phyloP scores from a whole-genome alignment of 2,888 invertebrate species.

The Drosophila peninsularis region DNA sequence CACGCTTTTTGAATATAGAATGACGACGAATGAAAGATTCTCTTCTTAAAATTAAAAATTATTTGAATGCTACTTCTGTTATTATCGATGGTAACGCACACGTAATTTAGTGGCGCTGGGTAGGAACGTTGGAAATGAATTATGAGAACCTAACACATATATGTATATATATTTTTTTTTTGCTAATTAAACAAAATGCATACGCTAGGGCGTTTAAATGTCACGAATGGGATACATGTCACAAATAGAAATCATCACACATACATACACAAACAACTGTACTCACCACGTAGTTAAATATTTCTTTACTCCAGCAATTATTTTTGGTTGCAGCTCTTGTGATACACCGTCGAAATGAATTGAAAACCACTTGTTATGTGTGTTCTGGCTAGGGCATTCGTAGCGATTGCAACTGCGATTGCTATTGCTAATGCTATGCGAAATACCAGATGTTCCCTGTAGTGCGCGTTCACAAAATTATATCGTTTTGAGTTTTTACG shows the following conservation, averaged over 20 bases:
- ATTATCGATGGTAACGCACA: slow-evolving; percentile 13
- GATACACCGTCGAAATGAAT: slow-evolving; percentile 43
- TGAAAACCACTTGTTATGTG: slow-evolving; percentile 75
- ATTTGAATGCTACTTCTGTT: slow-evolving; percentile 18
- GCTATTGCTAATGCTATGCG: slow-evolving; percentile 24
- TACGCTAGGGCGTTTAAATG: slow-evolving; percentile 20
- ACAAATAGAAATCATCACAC: background rate
- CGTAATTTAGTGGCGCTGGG: slow-evolving; percentile 32
- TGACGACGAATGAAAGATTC: slow-evolving; percentile 13
- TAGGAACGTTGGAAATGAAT: slow-evolving; percentile 44
- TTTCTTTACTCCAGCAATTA: slow-evolving; percentile 28
- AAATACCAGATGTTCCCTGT: slow-evolving; percentile 63
- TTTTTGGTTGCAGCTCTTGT: slow-evolving; percentile 45
- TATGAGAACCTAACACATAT: slow-evolving; percentile 29
- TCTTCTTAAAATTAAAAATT: slow-evolving; percentile 23
- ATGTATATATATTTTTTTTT: slow-evolving; percentile 15
- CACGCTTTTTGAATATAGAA: slow-evolving; percentile 59
- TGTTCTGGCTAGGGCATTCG: slow-evolving; percentile 44
- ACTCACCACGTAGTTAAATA: slow-evolving; percentile 39
- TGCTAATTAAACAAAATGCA: slow-evolving; percentile 48
- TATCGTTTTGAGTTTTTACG: slow-evolving; percentile 8
- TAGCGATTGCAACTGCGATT: slow-evolving; percentile 27
- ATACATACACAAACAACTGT: slow-evolving; percentile 11
- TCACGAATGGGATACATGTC: slow-evolving; percentile 10
- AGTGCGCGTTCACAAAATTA: slow-evolving; percentile 30